Evolutionary conservation across 2,888 invertebrate genomes (phyloP).

Genomic region (Volucella inflata): DNA sequence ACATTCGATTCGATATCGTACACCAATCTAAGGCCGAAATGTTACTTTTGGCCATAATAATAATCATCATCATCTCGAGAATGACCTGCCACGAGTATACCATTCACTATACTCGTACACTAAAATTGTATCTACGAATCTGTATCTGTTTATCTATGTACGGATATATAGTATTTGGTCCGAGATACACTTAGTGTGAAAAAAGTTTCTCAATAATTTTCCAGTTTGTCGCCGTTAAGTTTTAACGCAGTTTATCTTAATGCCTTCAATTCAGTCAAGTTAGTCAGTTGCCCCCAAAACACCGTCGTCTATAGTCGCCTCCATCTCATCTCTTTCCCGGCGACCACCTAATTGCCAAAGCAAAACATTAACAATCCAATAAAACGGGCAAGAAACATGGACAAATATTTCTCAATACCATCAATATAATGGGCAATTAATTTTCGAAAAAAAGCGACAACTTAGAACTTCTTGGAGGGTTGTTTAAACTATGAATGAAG

Average conservation of each 20-base stretch:
- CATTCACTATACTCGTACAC: slow-evolving; percentile 1
- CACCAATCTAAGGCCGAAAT: slow-evolving; percentile 57
- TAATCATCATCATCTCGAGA: slow-evolving; percentile 49
- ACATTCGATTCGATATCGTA: slow-evolving; percentile 12
- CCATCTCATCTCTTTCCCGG: not conserved
- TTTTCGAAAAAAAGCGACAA: slow-evolving; percentile 46
- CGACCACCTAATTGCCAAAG: slow-evolving; percentile 70
- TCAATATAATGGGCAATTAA: slow-evolving; percentile 72
- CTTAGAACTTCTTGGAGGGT: slow-evolving; percentile 25
- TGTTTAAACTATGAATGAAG: slow-evolving; percentile 28
- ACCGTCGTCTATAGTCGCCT: not conserved
- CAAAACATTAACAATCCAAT: slow-evolving; percentile 73
- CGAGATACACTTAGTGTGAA: slow-evolving; percentile 38
- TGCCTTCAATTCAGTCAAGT: slow-evolving; percentile 7
- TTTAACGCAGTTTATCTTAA: slow-evolving; percentile 68
- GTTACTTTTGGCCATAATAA: slow-evolving; percentile 37
- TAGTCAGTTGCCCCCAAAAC: slow-evolving; percentile 3
- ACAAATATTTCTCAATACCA: slow-evolving; percentile 67
- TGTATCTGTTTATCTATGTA: not conserved
- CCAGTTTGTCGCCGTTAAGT: slow-evolving; percentile 72
- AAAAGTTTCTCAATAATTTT: slow-evolving; percentile 74
- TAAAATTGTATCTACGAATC: not conserved
- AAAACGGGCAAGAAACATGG: slow-evolving; percentile 58
- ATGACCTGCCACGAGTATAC: slow-evolving; percentile 37
- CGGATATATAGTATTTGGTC: not conserved